Evolutionary conservation across 2,888 invertebrate species (phyloP).

Genomic region (Sepioteuthis lessoniana): DNA sequence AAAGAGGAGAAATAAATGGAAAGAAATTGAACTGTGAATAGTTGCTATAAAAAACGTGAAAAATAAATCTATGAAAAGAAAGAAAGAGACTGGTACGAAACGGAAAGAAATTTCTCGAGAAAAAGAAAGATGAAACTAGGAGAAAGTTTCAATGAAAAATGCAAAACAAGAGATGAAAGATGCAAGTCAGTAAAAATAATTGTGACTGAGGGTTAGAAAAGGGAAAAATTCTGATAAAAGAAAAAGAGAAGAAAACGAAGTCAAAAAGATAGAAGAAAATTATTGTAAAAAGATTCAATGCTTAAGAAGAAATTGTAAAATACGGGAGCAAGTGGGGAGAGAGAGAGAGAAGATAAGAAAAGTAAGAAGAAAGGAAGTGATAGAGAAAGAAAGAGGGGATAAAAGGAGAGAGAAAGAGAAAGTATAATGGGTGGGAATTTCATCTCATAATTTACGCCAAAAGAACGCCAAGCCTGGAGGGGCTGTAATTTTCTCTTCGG

Average conservation of each 20-base stretch:
- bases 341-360: not conserved
- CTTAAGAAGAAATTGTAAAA: not conserved
- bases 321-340: no score
- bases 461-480: not conserved
- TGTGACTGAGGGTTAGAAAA: no score
- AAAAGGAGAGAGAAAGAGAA: not conserved
- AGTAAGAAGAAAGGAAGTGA: not conserved
- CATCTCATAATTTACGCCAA: not conserved
- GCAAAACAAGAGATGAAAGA: not conserved
- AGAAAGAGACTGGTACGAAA: not conserved
- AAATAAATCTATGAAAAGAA: no score
- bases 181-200: not conserved
- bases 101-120: not conserved
- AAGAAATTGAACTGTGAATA: no score
- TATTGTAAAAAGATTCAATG: not conserved
- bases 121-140: not conserved
- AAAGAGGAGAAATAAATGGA: no score
- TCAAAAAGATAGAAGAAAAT: not conserved
- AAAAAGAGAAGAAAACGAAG: not conserved
- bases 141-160: not conserved
- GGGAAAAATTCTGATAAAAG: not conserved
- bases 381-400: not conserved
- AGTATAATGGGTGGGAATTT: not conserved
- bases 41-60: no score
- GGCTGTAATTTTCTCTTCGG: conserved; percentile 20